phyloP scores from a whole-genome alignment of 2,113 vertebrate genomes.

The Climacteris rufus region DNA sequence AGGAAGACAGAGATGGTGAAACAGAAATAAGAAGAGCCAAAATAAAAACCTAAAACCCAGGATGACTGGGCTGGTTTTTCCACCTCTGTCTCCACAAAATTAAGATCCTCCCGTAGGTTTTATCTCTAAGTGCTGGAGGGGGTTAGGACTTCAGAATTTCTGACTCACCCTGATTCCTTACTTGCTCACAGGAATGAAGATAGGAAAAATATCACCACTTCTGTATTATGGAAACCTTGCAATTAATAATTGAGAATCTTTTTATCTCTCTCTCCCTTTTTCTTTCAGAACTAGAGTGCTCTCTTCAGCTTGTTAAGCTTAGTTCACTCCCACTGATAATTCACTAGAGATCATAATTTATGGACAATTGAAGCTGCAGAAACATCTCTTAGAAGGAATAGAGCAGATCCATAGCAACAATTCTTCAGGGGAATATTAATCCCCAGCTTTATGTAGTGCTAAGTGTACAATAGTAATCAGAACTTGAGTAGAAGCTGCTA shows the following conservation, averaged over 20 bases:
- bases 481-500: constrained; percentile 97
- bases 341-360: constrained; percentile 99
- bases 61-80: neutral
- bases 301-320: constrained; percentile 88
- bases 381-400: constrained; percentile 95
- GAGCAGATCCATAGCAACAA: constrained; percentile 99
- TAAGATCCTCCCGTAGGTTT: neutral
- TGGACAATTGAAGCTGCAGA: constrained; percentile 99
- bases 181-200: constrained; percentile 65
- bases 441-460: constrained; percentile 99
- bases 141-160: constrained; percentile 52
- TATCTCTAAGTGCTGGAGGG: constrained; percentile 47
- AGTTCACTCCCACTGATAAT: constrained; percentile 92
- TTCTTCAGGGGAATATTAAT: constrained; percentile 99
- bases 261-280: constrained; percentile 74
- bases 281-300: constrained; percentile 81
- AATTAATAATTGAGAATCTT: constrained; percentile 96
- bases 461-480: constrained; percentile 99
- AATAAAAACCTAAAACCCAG: neutral
- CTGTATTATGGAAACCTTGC: constrained; percentile 77
- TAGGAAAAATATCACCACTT: constrained; percentile 72
- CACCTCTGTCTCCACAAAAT: constrained; percentile 12
- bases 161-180: constrained; percentile 68
- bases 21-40: neutral
- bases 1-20: neutral